Evolutionary conservation across 92 coral and sea anemone genomes (phyloP).

Genomic region (Palythoa grandis): DNA sequence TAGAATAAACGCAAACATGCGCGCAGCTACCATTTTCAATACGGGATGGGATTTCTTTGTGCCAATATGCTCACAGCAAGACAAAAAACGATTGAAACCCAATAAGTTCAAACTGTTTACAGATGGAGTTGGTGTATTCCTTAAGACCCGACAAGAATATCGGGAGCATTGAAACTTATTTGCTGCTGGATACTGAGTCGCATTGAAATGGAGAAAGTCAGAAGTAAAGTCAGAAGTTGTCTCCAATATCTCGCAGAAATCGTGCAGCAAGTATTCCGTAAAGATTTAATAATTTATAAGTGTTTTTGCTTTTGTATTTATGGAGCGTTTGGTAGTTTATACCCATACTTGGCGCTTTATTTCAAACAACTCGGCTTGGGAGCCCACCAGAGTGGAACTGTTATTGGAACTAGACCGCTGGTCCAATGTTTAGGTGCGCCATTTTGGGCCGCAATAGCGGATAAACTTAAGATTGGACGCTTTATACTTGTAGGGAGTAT

Average conservation of each 20-base stretch:
- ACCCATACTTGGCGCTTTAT: slow-evolving; percentile 52
- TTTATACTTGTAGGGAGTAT: slow-evolving; percentile 47
- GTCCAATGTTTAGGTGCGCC: slow-evolving; percentile 59
- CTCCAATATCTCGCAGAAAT: not conserved
- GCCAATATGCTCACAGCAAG: no score
- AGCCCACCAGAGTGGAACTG: slow-evolving; percentile 50
- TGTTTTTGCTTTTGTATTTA: slow-evolving; percentile 51
- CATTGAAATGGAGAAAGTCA: not conserved
- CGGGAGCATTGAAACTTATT: no score
- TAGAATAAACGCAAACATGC: no score
- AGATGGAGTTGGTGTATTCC: no score
- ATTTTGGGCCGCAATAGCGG: slow-evolving; percentile 54
- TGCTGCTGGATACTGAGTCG: no score
- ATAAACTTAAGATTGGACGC: slow-evolving; percentile 35
- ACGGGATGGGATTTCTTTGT: no score
- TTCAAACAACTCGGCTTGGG: slow-evolving; percentile 61
- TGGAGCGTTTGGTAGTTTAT: slow-evolving; percentile 47
- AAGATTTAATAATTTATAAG: slow-evolving; percentile 44
- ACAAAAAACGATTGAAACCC: no score
- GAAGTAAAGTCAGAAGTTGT: not conserved
- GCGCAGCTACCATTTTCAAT: no score
- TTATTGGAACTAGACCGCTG: slow-evolving; percentile 56
- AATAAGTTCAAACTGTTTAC: no score
- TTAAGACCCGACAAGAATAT: no score
- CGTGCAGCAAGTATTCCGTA: slow-evolving; percentile 5